Base-by-base conservation (phyloP, 2,113 vertebrate genomes). In the Cyanocitta stelleri region DNA sequence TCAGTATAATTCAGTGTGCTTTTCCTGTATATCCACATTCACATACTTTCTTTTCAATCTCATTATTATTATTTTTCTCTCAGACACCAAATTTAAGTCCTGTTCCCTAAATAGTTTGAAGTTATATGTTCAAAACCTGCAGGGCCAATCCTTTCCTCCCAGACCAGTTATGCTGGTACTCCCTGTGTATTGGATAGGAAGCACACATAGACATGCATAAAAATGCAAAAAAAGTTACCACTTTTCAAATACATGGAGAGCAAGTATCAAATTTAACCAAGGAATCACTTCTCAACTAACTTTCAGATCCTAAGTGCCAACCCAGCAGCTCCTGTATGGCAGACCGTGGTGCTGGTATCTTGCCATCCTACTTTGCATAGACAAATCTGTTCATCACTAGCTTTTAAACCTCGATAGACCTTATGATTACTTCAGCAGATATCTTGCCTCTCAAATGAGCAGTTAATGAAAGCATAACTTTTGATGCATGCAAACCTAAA, bases 401-500 rank as follows among this genome's bases (percentile, higher is more conserved):
- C 37, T 92, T 64, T 84, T 59, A 87, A 92, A 87, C 46, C 46
- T 22, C 1, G 20, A 29, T 1, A 78, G 44, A 90, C 8, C 29
- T 64, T 14, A 20, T 2, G 13, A 44, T 83, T 68, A 68, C 15
- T 73, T 76, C 59, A 79, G 81, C 15, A 77, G 85, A 32, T 68
- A 79, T 15, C 67, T 62, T 12, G 51, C 74, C 66, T 81, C 41
- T 35, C n/a, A 72, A 86, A 83, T 22, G 52, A 54, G 16, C 48
- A 84, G 37, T 87, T 39, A 68, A 89, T 46, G 59, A 92, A 96
- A 95, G 46, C 52, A 68, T 52, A 94, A 85, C 16, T 82, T 67
- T 32, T 52, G 35, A 68, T 7, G 61, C 97, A 96, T 98, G 97
- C 96, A 97, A 91, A 90, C 85, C 96, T 91, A 86, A 87, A 95